Evolutionary conservation across 2,888 invertebrate genomes (phyloP).

Genomic region (Chrysomela aeneicollis): DNA sequence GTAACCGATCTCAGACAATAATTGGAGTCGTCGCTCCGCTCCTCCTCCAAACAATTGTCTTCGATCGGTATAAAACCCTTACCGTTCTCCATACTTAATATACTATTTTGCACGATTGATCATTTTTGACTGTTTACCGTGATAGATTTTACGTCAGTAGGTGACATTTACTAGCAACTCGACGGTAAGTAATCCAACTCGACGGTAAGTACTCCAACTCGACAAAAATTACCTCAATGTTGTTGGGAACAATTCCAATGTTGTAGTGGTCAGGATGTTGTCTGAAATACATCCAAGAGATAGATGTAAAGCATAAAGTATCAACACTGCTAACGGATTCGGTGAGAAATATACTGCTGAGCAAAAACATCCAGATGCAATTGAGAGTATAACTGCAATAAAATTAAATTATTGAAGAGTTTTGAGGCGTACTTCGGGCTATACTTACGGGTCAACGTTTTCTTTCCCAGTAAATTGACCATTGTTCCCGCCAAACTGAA

Average conservation of each 20-base stretch:
- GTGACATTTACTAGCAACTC: too few relatives aligned
- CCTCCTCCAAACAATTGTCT: too few relatives aligned
- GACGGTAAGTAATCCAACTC: too few relatives aligned
- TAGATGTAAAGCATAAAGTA: conserved; percentile 64
- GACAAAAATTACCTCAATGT: conserved; percentile 66
- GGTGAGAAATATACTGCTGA: conserved; percentile 52
- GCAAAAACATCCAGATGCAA: conserved; percentile 26
- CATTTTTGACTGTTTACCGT: too few relatives aligned
- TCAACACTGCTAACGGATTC: conserved; percentile 57
- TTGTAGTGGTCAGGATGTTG: conserved; percentile 70
- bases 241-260: conserved; percentile 73
- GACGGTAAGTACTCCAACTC: too few relatives aligned
- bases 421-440: too few relatives aligned
- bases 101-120: too few relatives aligned
- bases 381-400: conserved; percentile 29
- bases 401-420: neutral
- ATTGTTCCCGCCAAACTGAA: conserved; percentile 43
- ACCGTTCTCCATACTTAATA: too few relatives aligned
- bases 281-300: conserved; percentile 66
- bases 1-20: too few relatives aligned
- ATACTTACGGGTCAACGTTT: conserved; percentile 43
- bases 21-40: too few relatives aligned
- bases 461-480: conserved; percentile 43
- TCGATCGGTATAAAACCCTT: too few relatives aligned
- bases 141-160: too few relatives aligned